A percentile compares a stretch with the other conserved stretches of the same genome.
These are phyloP conservation scores for Anthopleura sola DNA, from an alignment of 64 coral and sea anemone species.

Conservation along the genomic window DNA sequence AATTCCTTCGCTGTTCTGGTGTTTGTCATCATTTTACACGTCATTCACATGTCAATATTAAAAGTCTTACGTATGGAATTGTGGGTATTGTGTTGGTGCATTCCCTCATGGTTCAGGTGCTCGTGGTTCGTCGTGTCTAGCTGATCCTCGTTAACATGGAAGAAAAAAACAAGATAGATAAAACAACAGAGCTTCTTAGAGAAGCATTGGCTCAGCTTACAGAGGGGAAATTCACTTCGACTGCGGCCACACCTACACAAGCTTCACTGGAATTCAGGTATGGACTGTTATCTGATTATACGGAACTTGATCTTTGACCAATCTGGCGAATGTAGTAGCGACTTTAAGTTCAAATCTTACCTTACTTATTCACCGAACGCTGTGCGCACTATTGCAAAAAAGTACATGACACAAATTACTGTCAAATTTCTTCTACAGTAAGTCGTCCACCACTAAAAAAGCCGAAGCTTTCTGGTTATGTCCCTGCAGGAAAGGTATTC, in stretches of 20 bases:
- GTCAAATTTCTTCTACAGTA: constrained; percentile 26
- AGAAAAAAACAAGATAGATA: neutral
- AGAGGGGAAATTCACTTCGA: neutral
- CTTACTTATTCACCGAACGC: no score
- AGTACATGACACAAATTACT: neutral
- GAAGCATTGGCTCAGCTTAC: constrained; percentile 7
- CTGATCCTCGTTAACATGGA: neutral
- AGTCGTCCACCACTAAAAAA: constrained; percentile 24
- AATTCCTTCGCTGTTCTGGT: no score
- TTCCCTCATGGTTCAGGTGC: neutral
- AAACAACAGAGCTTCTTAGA: constrained; percentile 14
- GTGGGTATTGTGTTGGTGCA: neutral
- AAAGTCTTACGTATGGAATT: neutral
- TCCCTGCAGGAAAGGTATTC: constrained; percentile 13
- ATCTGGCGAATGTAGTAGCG: no score
- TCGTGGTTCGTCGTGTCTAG: neutral
- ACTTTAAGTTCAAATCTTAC: no score
- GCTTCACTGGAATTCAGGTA: constrained; percentile 15
- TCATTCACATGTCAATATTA: no score
- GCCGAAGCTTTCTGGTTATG: constrained; percentile 19
- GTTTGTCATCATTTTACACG: no score
- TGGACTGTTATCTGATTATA: neutral
- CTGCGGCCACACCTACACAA: constrained; percentile 1
- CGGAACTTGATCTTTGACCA: no score
- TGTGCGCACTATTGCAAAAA: no score